Conservation (phyloP, 2,113 vertebrate species). For the Hoplias malabaricus region DNA sequence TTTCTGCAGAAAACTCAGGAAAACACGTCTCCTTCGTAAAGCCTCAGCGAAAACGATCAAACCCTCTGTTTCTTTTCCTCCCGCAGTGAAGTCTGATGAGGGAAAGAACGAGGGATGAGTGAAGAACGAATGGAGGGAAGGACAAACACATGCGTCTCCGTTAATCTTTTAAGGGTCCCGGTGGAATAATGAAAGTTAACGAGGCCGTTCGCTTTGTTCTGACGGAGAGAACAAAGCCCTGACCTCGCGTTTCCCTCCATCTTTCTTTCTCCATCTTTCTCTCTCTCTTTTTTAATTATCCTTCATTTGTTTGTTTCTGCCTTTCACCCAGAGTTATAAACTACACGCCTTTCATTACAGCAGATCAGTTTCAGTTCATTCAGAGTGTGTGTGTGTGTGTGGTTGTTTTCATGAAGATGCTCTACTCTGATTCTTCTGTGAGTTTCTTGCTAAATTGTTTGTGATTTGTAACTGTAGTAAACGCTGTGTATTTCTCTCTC, state of each 20-base stretch:
- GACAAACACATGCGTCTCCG: conserved; percentile 8
- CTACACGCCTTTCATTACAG: background rate
- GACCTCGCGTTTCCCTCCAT: background rate
- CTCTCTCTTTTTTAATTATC: background rate
- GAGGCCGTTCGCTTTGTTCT: background rate
- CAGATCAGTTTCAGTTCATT: conserved; percentile 14
- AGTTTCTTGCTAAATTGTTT: background rate
- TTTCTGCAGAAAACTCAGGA: background rate
- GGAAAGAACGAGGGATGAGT: conserved; percentile 1
- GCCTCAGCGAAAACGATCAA: no score
- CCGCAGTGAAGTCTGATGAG: conserved; percentile 4
- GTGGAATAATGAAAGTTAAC: conserved; percentile 5
- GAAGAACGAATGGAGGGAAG: background rate
- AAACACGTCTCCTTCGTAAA: no score
- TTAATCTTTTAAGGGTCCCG: conserved; percentile 21
- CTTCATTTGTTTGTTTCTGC: conserved; percentile 11
- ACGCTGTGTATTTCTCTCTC: background rate
- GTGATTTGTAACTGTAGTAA: background rate
- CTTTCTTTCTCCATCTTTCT: background rate
- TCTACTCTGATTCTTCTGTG: background rate
- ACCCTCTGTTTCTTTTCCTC: background rate
- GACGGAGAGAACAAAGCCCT: background rate
- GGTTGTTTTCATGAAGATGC: background rate
- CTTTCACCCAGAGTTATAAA: background rate
- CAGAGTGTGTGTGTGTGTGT: background rate